Evolutionary conservation across 2,797 vertebrate genomes (phyloP).

Genomic region (Zenarchopterus dispar): DNA sequence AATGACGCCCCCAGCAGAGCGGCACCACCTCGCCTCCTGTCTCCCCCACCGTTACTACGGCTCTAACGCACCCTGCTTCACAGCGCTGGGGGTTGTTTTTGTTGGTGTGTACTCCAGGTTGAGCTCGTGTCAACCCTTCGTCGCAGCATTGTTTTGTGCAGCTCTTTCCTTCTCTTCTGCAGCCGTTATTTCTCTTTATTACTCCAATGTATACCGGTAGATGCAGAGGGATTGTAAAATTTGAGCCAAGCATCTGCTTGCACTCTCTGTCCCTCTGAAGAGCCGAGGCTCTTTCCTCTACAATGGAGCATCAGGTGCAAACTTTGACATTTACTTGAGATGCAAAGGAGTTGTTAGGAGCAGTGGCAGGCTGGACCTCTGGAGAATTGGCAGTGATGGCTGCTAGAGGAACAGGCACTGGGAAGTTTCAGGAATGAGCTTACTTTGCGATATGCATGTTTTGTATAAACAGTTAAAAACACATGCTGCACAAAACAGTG

Average conservation of each 20-base stretch:
- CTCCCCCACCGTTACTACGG: conserved; percentile 9
- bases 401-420: conserved; percentile 9
- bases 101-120: conserved; percentile 33
- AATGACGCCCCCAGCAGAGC: conserved; percentile 34
- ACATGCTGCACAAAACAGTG: not conserved
- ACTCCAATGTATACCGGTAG: conserved; percentile 60
- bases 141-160: conserved; percentile 24
- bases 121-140: not conserved
- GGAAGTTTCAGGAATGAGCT: conserved; percentile 8
- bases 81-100: conserved; percentile 38
- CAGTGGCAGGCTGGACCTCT: conserved; percentile 21
- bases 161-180: conserved; percentile 36
- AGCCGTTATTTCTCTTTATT: conserved; percentile 19
- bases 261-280: conserved; percentile 65
- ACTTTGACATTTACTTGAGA: conserved; percentile 51
- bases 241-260: conserved; percentile 55
- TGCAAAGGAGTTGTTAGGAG: conserved; percentile 36
- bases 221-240: conserved; percentile 75
- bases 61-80: not conserved
- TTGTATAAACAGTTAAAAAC: not conserved
- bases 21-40: conserved; percentile 10
- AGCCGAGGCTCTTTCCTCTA: conserved; percentile 38
- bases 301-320: conserved; percentile 49
- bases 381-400: conserved; percentile 35
- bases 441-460: conserved; percentile 7